Percentiles rank a stretch among this genome's conserved stretches.
Evolutionary conservation across 92 coral and sea anemone genomes (phyloP).

Genomic region (Epizoanthus ramosus): DNA sequence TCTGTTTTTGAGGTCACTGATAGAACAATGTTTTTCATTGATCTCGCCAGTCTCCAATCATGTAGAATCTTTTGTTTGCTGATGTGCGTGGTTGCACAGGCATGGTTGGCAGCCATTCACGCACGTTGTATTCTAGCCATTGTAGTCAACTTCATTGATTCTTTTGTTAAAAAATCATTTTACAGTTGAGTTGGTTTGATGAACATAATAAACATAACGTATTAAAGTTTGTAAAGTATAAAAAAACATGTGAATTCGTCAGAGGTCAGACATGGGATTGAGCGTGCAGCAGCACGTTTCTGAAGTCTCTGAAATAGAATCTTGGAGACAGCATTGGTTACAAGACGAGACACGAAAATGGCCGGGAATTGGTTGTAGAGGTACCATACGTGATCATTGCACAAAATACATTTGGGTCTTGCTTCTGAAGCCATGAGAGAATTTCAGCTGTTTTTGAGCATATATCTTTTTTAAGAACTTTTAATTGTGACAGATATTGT

Average conservation of each 20-base stretch:
- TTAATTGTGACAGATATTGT: slow-evolving; percentile 37
- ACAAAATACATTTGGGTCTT: slow-evolving; percentile 7
- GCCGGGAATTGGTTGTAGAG: slow-evolving; percentile 18
- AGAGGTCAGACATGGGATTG: not conserved
- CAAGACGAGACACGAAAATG: slow-evolving; percentile 17
- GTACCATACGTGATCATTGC: not conserved
- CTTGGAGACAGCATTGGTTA: slow-evolving; percentile 22
- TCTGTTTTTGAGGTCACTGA: too few relatives aligned
- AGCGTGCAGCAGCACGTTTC: slow-evolving; percentile 11
- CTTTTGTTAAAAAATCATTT: not conserved
- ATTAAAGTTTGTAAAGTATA: not conserved
- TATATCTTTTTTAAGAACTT: slow-evolving; percentile 13
- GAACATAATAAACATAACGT: too few relatives aligned
- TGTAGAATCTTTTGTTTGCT: too few relatives aligned
- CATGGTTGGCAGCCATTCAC: too few relatives aligned
- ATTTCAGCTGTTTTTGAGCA: slow-evolving; percentile 9
- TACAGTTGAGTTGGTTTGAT: slow-evolving; percentile 19
- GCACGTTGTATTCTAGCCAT: too few relatives aligned
- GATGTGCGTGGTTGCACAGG: too few relatives aligned
- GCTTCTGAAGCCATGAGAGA: not conserved
- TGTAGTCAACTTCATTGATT: too few relatives aligned
- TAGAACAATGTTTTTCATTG: too few relatives aligned
- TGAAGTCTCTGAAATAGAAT: slow-evolving; percentile 26
- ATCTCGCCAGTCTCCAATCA: too few relatives aligned
- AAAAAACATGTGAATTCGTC: not conserved